These are phyloP conservation scores for Sturnus vulgaris DNA, from an alignment of 2,113 vertebrate species.

Conservation along the genomic window DNA sequence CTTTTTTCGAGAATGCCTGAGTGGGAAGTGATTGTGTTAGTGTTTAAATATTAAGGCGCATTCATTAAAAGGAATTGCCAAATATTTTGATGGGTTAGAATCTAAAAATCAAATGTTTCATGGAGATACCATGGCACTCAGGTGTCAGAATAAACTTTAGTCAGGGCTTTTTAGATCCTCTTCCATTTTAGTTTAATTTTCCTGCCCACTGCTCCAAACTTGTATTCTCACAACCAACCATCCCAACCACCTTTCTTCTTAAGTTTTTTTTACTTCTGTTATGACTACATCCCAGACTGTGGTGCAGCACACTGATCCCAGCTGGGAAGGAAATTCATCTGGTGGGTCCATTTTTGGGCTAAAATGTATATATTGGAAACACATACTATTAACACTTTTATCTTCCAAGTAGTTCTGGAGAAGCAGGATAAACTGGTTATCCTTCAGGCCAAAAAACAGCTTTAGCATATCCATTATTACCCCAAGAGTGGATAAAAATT, in stretches of 20 bases:
- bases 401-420: not conserved
- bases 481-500: not conserved
- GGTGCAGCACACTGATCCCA: not conserved
- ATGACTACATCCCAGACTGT: not conserved
- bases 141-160: not conserved
- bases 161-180: not conserved
- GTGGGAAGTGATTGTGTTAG: not conserved
- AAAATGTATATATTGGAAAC: not conserved
- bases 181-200: not conserved
- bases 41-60: not conserved
- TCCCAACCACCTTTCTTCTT: fast-evolving
- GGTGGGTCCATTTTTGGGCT: not conserved
- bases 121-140: not conserved
- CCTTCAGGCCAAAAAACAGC: not conserved
- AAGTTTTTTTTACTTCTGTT: not conserved
- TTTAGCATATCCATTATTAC: not conserved
- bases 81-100: not conserved
- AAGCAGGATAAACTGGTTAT: not conserved
- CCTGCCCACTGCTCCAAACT: not conserved
- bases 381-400: not conserved
- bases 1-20: not conserved
- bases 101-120: not conserved
- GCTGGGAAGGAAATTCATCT: not conserved
- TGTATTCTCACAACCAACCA: not conserved
- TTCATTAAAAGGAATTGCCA: not conserved